phyloP scores from a whole-genome alignment of 2,888 invertebrate species.

The Bruchidius siliquastri region DNA sequence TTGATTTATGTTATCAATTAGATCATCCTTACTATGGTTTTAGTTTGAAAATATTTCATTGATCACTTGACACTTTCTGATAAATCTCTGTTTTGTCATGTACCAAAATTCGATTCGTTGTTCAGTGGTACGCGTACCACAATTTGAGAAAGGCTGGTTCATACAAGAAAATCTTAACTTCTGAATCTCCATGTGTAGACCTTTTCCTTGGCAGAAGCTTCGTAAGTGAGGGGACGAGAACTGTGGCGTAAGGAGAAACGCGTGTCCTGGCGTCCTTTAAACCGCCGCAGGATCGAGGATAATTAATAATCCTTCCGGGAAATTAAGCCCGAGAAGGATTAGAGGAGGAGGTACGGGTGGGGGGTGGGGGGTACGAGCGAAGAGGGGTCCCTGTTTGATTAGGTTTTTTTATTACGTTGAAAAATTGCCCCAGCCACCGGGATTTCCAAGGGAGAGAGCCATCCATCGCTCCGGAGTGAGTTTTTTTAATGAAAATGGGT shows the following conservation, averaged over 20 bases:
- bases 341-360: not conserved
- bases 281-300: not conserved
- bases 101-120: no score
- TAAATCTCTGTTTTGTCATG: no score
- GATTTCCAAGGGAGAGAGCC: slow-evolving; percentile 3
- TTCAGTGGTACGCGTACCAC: no score
- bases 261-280: not conserved
- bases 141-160: no score
- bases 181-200: not conserved
- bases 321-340: not conserved
- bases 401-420: slow-evolving; percentile 1
- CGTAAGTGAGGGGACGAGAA: not conserved
- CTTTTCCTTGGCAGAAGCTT: not conserved
- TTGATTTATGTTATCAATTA: no score
- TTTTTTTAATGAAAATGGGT: not conserved
- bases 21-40: no score
- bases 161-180: no score
- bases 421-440: slow-evolving; percentile 8
- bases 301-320: not conserved
- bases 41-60: no score
- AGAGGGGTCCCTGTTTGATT: not conserved
- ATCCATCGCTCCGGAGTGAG: not conserved
- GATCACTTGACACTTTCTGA: no score
- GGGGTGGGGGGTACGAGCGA: not conserved
- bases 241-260: not conserved